phyloP scores from a whole-genome alignment of 2,113 vertebrate species.

The Megalops atlanticus region DNA sequence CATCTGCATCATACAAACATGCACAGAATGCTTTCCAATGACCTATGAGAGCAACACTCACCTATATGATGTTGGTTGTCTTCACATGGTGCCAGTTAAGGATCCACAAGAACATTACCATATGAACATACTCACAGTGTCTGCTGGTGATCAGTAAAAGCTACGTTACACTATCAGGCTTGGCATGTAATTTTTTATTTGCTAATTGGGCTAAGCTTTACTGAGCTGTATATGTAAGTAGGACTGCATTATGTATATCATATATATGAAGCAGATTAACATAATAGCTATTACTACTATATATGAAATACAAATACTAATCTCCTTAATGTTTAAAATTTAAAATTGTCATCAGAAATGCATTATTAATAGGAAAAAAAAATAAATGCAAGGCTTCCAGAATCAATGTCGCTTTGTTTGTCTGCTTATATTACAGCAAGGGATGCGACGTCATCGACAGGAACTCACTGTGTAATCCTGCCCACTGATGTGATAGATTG shows the following conservation, averaged over 20 bases:
- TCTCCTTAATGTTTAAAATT: no score
- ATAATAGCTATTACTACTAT: neutral
- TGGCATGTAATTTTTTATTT: neutral
- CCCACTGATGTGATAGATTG: constrained; percentile 39
- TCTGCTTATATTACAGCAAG: neutral
- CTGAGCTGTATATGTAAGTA: neutral
- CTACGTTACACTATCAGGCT: neutral
- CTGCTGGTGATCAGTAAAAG: neutral
- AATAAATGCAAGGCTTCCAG: neutral
- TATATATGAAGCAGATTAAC: neutral
- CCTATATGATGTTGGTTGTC: no score
- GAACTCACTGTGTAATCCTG: constrained; percentile 18
- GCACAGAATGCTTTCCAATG: neutral
- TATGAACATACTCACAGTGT: neutral
- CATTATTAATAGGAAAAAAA: no score
- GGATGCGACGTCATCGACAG: neutral
- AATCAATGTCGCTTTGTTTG: no score
- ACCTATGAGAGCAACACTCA: neutral
- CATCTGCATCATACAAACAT: neutral
- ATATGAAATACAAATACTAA: no score
- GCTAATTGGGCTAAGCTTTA: neutral
- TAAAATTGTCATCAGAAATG: no score
- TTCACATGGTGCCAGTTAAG: neutral
- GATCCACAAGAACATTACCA: neutral
- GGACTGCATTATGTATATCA: neutral